phyloP scores from a whole-genome alignment of 2,113 vertebrate genomes.

The Dermatemys mawii region DNA sequence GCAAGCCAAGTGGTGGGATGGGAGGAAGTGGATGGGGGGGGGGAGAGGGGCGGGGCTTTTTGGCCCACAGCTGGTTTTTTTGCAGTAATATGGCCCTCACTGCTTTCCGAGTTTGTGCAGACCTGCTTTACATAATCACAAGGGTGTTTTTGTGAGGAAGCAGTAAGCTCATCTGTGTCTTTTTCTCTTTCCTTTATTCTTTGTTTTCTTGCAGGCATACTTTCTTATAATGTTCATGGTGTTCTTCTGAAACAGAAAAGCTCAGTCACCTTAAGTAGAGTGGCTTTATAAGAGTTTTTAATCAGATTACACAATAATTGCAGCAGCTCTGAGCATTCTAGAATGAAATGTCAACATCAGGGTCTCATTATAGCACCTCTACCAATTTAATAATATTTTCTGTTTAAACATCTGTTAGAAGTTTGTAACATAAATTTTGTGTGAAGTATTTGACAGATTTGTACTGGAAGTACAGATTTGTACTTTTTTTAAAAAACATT shows the following conservation, averaged over 20 bases:
- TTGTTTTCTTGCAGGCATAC: neutral
- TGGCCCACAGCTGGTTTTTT: no score
- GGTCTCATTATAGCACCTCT: neutral
- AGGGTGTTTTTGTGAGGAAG: no score
- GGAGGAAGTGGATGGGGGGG: no score
- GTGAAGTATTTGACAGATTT: neutral
- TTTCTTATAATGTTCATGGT: neutral
- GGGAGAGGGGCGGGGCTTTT: no score
- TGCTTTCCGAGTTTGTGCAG: no score
- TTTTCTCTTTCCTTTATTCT: neutral
- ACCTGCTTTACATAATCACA: neutral
- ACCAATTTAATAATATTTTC: neutral
- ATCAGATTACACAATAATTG: neutral
- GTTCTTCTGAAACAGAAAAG: neutral
- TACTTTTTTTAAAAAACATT: no score
- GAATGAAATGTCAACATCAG: neutral
- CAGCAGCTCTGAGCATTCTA: neutral
- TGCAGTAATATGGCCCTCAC: no score
- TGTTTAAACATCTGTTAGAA: neutral
- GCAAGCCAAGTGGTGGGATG: no score
- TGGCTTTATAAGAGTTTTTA: neutral
- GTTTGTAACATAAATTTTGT: neutral
- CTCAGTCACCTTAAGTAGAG: neutral
- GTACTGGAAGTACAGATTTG: no score
- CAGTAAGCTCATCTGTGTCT: rapidly evolving